These are phyloP conservation scores for Aurelia coerulea DNA, from an alignment of 30 jellyfish, hydroid and myxozoan genomes.

Conservation along the genomic window DNA sequence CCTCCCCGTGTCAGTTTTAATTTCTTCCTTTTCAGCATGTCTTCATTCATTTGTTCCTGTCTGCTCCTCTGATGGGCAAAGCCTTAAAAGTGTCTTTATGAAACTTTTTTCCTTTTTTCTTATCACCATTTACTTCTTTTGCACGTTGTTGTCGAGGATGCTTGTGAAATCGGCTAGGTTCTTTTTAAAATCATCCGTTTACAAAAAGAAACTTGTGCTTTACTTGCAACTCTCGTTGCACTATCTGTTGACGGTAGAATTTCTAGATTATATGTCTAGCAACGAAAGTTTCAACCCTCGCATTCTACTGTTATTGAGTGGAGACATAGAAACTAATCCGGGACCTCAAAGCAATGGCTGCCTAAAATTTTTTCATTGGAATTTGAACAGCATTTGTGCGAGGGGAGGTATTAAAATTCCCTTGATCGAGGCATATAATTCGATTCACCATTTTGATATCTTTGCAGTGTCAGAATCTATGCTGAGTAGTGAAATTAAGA, in stretches of 20 bases:
- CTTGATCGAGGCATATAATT: too few relatives aligned
- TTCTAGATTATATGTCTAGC: constrained; percentile 9
- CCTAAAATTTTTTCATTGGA: not conserved
- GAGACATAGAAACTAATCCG: constrained; percentile 21
- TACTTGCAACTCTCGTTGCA: constrained; percentile 19
- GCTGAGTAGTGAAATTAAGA: not conserved
- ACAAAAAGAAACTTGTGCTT: constrained; percentile 25
- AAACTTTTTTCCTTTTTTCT: too few relatives aligned
- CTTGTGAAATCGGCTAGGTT: too few relatives aligned
- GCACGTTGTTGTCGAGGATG: too few relatives aligned
- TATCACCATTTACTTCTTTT: too few relatives aligned
- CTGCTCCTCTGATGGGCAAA: too few relatives aligned
- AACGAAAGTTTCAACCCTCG: constrained; percentile 29
- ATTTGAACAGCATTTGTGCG: constrained; percentile 18
- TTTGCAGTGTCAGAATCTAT: constrained; percentile 19
- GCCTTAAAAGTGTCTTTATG: too few relatives aligned
- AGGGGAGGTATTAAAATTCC: constrained; percentile 21
- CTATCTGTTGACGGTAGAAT: constrained; percentile 20
- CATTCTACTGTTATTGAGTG: constrained; percentile 2
- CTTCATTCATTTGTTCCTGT: too few relatives aligned
- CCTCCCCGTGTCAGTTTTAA: too few relatives aligned
- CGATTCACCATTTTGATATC: constrained; percentile 15
- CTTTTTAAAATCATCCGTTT: constrained; percentile 1
- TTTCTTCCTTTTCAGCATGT: too few relatives aligned
- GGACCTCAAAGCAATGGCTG: not conserved